Evolutionary conservation across 1,140 invertebrate species (phyloP), one percentile per base, ranked within the genome.

Genomic region (Drosophila punjabiensis): DNA sequence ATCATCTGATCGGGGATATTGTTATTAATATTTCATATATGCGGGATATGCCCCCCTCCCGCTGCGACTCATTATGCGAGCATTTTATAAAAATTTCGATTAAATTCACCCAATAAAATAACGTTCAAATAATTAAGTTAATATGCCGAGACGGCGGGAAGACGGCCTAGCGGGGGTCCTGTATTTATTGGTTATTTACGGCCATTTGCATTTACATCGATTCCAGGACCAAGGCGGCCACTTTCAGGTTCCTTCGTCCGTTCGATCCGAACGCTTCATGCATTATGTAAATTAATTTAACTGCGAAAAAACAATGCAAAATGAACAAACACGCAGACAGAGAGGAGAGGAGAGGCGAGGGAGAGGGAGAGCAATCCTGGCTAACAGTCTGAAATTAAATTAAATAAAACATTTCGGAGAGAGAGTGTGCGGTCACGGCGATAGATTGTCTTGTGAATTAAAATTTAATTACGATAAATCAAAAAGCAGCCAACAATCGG

Each of bases 391-490:
- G 73, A 69, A 77, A 75, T 74, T 53, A 73, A 80, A 80, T 80
- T 70, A 80, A 75, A 75, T 80, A 75, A 80, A 79, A 64, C 33
- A 50, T 78, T 78, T 68, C 35, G 20, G 14, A 28, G 33, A 41
- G 53, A 47, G 48, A 6, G 43, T 11, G 43, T 11, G 39, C 6
- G 16, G 16, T 7, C 16, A 32, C 14, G 24, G 11, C 18, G 45
- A 41, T 48, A 60, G 20, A 68, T 35, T 65, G 30, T 64, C 77
- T 73, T 61, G 69, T 73, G 45, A 68, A 80, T 80, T 74, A 75
- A 80, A 74, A 50, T 80, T 80, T 80, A 80, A 80, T 80, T 74
- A 58, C 78, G 80, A 80, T 80, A 74, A 80, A 80, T 74, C 77
- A 79, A 62, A 74, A 45, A 74, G 67, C 39, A 66, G 20, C 41